Evolutionary conservation across 2,113 vertebrate species (phyloP), one percentile per base, ranked within the genome.

Genomic region (Cnemophilus loriae): DNA sequence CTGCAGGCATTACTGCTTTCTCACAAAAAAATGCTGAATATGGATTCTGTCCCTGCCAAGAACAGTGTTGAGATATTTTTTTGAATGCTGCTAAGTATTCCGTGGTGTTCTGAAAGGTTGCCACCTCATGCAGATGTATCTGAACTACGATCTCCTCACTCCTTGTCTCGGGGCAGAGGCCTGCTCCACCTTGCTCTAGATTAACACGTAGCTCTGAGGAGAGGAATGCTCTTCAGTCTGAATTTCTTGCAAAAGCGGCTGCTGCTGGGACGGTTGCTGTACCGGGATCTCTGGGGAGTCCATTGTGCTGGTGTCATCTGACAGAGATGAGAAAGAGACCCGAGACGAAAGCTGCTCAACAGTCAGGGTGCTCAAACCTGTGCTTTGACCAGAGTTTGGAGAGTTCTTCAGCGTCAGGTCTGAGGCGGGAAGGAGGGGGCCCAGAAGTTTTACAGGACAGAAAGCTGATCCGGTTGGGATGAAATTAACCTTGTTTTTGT

Each of bases 401-500:
- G 97, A 97, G 97, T 81, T 98, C 97, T 97, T 99, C 97, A 98
- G 97, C 19, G 96, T 98, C 97, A 98, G 98, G 96, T 98, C 97
- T 80, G 87, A 98, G 96, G 97, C 98, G 6, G 60, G 98, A 84
- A 98, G 95, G 63, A 98, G 98, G 78, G 98, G 98, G 35, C 99
- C 99, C 30, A 99, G 98, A 39, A 99, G 98, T 96, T 98, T 99
- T 90, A 99, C 99, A 50, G 99, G 99, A 98, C 99, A 99, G 98
- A 99, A 99, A 81, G 99, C 99, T 35, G 99, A 99, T 97, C 99
- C 99, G 2, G 99, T 99, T 14, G 99, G 98, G 98, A 99, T 99
- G 98, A 99, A 99, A 98, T 99, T 99, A 97, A 99, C 99, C 97
- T 99, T 99, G 99, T 99, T 99, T 98, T 99, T 99, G 98, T 99